These are phyloP conservation scores for Crax fasciolata DNA, from an alignment of 2,797 vertebrate species.

Conservation along the genomic window DNA sequence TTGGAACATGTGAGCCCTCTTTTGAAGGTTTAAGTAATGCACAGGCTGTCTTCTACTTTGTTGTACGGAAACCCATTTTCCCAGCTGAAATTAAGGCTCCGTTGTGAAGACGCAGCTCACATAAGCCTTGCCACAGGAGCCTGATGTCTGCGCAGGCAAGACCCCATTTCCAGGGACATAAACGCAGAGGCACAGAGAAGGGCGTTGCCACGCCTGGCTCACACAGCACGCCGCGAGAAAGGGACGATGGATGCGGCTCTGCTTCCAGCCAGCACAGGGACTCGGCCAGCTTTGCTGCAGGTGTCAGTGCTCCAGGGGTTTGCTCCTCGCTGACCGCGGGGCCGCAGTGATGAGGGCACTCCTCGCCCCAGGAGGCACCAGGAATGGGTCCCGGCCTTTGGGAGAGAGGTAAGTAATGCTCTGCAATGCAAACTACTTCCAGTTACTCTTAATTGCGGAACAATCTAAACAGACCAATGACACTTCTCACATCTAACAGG, in stretches of 20 bases:
- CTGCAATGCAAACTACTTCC: conserved; percentile 26
- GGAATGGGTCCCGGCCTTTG: background rate
- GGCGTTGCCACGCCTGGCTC: background rate
- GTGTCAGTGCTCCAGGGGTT: background rate
- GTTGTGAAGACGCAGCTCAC: background rate
- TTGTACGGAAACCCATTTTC: background rate
- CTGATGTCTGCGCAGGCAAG: background rate
- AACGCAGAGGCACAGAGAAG: background rate
- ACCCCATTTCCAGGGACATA: background rate
- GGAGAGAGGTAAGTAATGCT: background rate
- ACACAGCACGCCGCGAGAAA: background rate
- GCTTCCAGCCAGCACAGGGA: background rate
- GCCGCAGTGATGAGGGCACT: background rate
- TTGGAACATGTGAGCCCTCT: background rate
- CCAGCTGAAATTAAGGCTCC: conserved; percentile 30
- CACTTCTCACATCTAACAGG: background rate
- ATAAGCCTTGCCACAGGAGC: background rate
- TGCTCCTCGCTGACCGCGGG: background rate
- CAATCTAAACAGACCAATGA: background rate
- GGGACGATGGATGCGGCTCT: background rate
- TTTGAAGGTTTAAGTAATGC: background rate
- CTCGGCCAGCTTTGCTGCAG: background rate
- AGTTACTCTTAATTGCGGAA: conserved; percentile 6
- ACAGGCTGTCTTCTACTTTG: conserved; percentile 7
- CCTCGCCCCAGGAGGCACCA: background rate